Base-by-base conservation (phyloP, 2,888 invertebrate genomes). In the Coelogynopora nodosa region DNA sequence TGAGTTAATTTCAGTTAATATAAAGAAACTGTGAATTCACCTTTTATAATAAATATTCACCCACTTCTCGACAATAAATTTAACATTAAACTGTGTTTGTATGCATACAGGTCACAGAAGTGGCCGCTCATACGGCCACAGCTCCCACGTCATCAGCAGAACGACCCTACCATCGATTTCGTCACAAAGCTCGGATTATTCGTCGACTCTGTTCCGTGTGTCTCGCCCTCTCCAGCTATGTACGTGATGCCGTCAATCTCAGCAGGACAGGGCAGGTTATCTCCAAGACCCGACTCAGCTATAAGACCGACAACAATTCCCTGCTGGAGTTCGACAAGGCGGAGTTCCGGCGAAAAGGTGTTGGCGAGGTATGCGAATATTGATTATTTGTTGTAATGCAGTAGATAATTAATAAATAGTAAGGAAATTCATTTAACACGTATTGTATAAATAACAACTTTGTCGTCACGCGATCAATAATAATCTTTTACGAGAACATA, bases 161-260 rank as follows among this genome's bases (percentile, higher is more conserved):
- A 49, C 74, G 74, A 26, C 23, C 74, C 23, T 74, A 74, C 74
- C 31, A 84, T 26, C 84, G 31, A 27, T 67, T 84, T 29, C 0
- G 84, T 0, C 84, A 67, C 26, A 84, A 84, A 31, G 5, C 31
- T 18, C 84, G 84, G 28, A 84, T 84, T 27, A 67, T 84, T 27
- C 84, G 84, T n/a, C 84, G 31, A 29, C 84, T 84, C 28, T 84
- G 84, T 67, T 67, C 49, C 0, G 84, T 84, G 18, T 49, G 84
- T 13, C 31, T 84, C 31, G 84, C 84, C 30, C 67, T 84, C 84
- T 49, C 49, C 30, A 31, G 31, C 26, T 31, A 49, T 31, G 84
- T 67, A n/a, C 30, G 84, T 18, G 84, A 84, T 31, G 84, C 84
- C 0, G 84, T 23, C 18, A 0, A 49, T 1, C 49, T 84, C 18